Conservation (phyloP, 2,888 invertebrate genomes). For the Thymelicus sylvestris region DNA sequence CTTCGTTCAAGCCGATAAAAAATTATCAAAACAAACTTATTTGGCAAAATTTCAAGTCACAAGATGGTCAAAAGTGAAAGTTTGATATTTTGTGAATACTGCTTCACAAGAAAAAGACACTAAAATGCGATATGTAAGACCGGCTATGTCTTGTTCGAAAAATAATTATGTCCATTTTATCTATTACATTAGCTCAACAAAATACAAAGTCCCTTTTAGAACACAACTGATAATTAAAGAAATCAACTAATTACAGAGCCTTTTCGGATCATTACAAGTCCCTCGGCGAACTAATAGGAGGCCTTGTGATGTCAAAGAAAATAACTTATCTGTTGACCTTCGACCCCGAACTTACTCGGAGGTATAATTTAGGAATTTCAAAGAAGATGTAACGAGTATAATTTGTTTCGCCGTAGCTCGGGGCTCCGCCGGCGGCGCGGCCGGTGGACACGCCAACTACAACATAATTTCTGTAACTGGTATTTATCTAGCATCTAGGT, state of each 20-base stretch:
- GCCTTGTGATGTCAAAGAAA: constrained; percentile 2
- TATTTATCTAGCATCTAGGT: constrained; percentile 9
- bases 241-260: background rate
- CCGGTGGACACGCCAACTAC: background rate
- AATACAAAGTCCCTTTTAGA: background rate
- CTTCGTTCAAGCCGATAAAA: no score
- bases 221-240: background rate
- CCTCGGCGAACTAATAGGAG: background rate
- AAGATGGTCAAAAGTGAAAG: no score
- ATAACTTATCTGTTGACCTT: constrained; percentile 9
- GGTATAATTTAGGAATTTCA: constrained; percentile 25
- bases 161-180: background rate
- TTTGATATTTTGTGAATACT: no score
- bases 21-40: no score
- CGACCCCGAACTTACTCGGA: background rate
- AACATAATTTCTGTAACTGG: constrained; percentile 15
- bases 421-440: background rate
- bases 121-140: no score
- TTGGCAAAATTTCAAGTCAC: no score
- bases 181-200: background rate
- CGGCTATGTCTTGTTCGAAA: no score
- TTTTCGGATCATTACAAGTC: background rate
- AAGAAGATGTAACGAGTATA: constrained; percentile 27
- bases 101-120: no score
- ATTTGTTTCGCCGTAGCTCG: constrained; percentile 17